Evolutionary conservation across 2,888 invertebrate species (phyloP).

Genomic region (Pherbina coryleti): DNA sequence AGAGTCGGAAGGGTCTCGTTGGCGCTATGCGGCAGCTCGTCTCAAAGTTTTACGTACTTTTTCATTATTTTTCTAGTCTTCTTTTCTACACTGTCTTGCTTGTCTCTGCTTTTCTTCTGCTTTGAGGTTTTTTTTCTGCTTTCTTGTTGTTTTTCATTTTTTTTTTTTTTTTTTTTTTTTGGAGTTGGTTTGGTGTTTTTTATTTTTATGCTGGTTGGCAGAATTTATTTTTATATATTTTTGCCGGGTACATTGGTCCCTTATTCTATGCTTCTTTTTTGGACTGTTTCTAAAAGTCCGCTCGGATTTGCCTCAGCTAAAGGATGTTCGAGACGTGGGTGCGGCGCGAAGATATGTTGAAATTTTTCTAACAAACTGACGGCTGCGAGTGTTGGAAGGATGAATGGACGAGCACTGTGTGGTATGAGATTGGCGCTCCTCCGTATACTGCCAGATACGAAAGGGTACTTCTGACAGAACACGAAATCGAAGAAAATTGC

Average conservation of each 20-base stretch:
- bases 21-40: neutral
- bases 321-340: neutral
- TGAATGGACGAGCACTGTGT: neutral
- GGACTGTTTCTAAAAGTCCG: conserved; percentile 7
- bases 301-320: conserved; percentile 6
- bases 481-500: conserved; percentile 31
- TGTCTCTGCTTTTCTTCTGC: neutral
- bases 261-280: neutral
- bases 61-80: conserved; percentile 16
- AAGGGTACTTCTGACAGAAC: neutral
- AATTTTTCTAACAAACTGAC: neutral
- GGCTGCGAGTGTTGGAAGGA: neutral
- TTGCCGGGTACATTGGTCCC: conserved; percentile 12
- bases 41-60: conserved; percentile 6
- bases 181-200: neutral
- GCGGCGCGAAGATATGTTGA: neutral
- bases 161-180: neutral
- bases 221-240: conserved; percentile 26
- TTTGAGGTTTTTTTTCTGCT: neutral
- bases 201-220: conserved; percentile 13
- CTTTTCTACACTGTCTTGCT: neutral
- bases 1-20: neutral
- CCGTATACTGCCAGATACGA: neutral
- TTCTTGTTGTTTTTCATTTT: neutral
- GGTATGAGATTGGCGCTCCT: neutral